These are phyloP conservation scores for Listronotus bonariensis DNA, from an alignment of 1,140 invertebrate genomes.

Conservation along the genomic window DNA sequence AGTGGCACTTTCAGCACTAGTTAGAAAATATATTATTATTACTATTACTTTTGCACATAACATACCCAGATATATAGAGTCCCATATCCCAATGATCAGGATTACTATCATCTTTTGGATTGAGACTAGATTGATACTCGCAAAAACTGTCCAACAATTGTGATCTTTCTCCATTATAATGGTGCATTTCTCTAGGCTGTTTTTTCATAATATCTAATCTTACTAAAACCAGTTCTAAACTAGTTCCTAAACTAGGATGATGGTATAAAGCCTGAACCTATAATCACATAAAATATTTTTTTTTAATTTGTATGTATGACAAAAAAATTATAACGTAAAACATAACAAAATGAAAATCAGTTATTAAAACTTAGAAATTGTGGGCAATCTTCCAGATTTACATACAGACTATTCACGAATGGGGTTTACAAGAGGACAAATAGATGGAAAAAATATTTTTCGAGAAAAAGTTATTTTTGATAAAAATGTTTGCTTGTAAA, in stretches of 20 bases:
- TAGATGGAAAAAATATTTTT: too few species aligned
- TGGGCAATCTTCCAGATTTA: too few species aligned
- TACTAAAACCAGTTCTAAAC: slow-evolving; percentile 75
- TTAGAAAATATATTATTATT: too few species aligned
- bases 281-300: not conserved
- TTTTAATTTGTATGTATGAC: too few species aligned
- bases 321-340: too few species aligned
- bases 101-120: slow-evolving; percentile 69
- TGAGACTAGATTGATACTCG: slow-evolving; percentile 70
- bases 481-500: too few species aligned
- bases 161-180: slow-evolving; percentile 67
- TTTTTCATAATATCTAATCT: slow-evolving; percentile 76
- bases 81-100: slow-evolving; percentile 83
- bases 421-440: too few species aligned
- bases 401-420: too few species aligned
- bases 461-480: too few species aligned
- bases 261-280: slow-evolving; percentile 80
- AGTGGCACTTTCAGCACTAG: too few species aligned
- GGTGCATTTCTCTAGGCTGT: slow-evolving; percentile 65
- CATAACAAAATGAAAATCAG: too few species aligned
- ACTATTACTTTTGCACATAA: not conserved
- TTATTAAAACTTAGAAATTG: too few species aligned
- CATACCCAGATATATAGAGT: slow-evolving; percentile 76
- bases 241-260: slow-evolving; percentile 75
- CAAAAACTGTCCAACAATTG: slow-evolving; percentile 80